Percentiles rank a stretch among this genome's conserved stretches.
These are phyloP conservation scores for Holotrichia oblita DNA, from an alignment of 1,140 invertebrate species.

Conservation along the genomic window DNA sequence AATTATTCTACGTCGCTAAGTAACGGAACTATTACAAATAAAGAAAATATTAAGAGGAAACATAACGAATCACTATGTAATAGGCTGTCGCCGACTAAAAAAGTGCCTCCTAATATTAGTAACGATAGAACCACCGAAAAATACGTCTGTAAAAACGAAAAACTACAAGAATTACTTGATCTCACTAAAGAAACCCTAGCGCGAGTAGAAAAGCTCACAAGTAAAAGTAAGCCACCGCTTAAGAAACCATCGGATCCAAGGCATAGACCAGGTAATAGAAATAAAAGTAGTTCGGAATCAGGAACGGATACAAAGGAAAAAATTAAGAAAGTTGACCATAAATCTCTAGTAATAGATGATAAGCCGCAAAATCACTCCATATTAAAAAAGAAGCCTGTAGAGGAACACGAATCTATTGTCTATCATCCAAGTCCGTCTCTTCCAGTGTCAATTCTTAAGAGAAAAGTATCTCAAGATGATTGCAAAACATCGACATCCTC, in stretches of 20 bases:
- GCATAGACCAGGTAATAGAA: neutral
- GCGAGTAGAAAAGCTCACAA: constrained; percentile 70
- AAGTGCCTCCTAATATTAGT: constrained; percentile 25
- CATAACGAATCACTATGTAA: neutral
- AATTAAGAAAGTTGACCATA: neutral
- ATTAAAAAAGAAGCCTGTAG: constrained; percentile 55
- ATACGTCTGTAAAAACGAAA: constrained; percentile 65
- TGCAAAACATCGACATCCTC: constrained; percentile 58
- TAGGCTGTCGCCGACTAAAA: constrained; percentile 31
- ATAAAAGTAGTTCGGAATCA: constrained; percentile 16
- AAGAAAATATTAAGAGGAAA: constrained; percentile 45
- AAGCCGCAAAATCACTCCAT: constrained; percentile 48
- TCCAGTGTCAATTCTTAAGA: constrained; percentile 81
- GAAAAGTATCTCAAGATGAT: constrained; percentile 74
- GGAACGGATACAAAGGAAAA: constrained; percentile 2
- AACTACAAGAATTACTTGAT: constrained; percentile 70
- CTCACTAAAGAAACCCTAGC: constrained; percentile 74
- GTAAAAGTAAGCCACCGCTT: constrained; percentile 59
- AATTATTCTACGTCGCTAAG: neutral
- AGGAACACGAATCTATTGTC: constrained; percentile 55
- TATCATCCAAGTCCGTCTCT: constrained; percentile 54
- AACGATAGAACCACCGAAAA: constrained; percentile 23
- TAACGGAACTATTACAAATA: constrained; percentile 27
- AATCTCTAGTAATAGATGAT: neutral
- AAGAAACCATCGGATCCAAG: neutral